Evolutionary conservation across 2,888 invertebrate genomes (phyloP).

Genomic region (Eupeodes latifasciatus): DNA sequence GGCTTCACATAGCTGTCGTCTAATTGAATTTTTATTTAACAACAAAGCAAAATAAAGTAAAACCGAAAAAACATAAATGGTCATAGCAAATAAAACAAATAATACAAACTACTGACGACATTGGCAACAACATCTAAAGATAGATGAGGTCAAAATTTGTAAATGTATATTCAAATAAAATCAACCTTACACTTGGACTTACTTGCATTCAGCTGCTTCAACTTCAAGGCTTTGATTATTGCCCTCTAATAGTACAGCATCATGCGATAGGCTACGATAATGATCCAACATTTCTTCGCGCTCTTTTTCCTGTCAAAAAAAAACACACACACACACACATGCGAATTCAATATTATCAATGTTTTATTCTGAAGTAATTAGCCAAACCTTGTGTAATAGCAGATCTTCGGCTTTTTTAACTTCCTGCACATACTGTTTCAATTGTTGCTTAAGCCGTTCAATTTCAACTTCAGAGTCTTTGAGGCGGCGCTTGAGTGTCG

Average conservation of each 20-base stretch:
- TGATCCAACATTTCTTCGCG: constrained; percentile 92
- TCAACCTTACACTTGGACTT: constrained; percentile 77
- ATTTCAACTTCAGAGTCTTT: constrained; percentile 89
- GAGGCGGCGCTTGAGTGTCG: constrained; percentile 88
- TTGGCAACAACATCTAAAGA: constrained; percentile 68
- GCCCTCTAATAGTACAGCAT: constrained; percentile 90
- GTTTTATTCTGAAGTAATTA: constrained; percentile 52
- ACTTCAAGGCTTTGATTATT: constrained; percentile 92
- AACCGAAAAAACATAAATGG: constrained; percentile 80
- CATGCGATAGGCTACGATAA: constrained; percentile 90
- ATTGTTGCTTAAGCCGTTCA: constrained; percentile 89
- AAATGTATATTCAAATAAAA: constrained; percentile 3
- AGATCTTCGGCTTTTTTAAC: constrained; percentile 92
- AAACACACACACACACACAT: constrained; percentile 18
- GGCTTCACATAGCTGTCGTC: constrained; percentile 85
- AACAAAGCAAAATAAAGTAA: constrained; percentile 67
- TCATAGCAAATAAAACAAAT: constrained; percentile 82
- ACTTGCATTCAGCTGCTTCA: constrained; percentile 89
- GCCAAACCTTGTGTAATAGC: constrained; percentile 87
- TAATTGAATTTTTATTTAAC: constrained; percentile 68
- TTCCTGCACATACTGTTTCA: constrained; percentile 93
- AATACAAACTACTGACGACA: constrained; percentile 61
- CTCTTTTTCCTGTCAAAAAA: constrained; percentile 88
- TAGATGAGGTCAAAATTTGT: constrained; percentile 42
- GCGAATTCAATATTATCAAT: constrained; percentile 56